phyloP scores from a whole-genome alignment of 1,140 invertebrate species.

The Drosophila athabasca region DNA sequence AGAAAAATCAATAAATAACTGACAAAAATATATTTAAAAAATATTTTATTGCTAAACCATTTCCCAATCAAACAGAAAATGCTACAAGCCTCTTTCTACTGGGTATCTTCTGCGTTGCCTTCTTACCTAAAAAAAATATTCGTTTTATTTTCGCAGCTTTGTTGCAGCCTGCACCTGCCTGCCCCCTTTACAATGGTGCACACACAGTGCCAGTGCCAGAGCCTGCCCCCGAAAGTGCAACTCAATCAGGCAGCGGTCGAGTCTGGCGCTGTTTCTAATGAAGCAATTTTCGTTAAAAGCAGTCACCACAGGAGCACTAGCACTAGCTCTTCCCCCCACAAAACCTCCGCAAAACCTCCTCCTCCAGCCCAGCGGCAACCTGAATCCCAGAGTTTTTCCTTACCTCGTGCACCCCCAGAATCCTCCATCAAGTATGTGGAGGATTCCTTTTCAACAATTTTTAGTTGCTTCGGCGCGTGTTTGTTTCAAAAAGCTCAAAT shows the following conservation, averaged over 20 bases:
- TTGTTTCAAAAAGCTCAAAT: slow-evolving; percentile 80
- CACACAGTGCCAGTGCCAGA: slow-evolving; percentile 1
- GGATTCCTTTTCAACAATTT: slow-evolving; percentile 37
- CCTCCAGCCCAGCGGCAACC: not conserved
- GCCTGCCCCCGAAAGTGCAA: slow-evolving; percentile 39
- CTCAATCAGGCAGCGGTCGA: slow-evolving; percentile 52
- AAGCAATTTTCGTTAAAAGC: slow-evolving; percentile 79
- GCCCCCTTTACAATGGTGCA: not conserved
- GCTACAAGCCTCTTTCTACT: too few species aligned
- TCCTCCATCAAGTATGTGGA: slow-evolving; percentile 12
- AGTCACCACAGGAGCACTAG: slow-evolving; percentile 58
- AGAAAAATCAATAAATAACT: too few species aligned
- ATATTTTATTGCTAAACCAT: too few species aligned
- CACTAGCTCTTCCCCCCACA: not conserved
- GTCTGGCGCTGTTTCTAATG: slow-evolving; percentile 53
- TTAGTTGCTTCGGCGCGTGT: slow-evolving; percentile 67
- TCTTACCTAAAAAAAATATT: too few species aligned
- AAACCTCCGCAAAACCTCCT: not conserved
- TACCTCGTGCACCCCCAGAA: too few species aligned
- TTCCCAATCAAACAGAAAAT: too few species aligned
- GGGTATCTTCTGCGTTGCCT: too few species aligned
- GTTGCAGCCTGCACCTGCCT: not conserved
- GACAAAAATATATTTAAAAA: too few species aligned
- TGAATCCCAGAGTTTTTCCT: too few species aligned
- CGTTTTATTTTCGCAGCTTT: too few species aligned